Conservation (phyloP, 2,888 invertebrate species). For the Andrena bicolor region DNA sequence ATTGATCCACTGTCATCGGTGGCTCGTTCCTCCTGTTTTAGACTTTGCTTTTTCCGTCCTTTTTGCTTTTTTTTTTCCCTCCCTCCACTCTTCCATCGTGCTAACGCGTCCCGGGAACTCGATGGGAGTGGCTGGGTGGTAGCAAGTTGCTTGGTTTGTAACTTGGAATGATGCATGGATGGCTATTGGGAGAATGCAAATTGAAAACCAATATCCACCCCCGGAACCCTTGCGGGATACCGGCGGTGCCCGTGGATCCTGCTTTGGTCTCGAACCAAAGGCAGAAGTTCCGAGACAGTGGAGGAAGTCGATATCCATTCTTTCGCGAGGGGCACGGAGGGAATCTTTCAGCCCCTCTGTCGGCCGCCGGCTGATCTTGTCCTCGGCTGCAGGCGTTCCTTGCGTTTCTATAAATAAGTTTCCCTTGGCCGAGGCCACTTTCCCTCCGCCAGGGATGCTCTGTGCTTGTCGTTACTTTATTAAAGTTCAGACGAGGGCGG, state of each 20-base stretch:
- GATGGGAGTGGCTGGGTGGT: constrained; percentile 16
- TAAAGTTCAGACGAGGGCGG: neutral
- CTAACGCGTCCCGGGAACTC: constrained; percentile 13
- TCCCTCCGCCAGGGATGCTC: constrained; percentile 7
- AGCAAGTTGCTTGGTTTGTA: constrained; percentile 56
- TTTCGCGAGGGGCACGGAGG: constrained; percentile 15
- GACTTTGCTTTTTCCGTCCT: constrained; percentile 47
- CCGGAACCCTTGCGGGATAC: constrained; percentile 55
- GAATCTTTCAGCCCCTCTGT: constrained; percentile 42
- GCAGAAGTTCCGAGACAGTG: constrained; percentile 67
- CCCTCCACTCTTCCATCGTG: constrained; percentile 3
- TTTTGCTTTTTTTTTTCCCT: constrained; percentile 4
- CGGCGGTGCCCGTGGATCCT: constrained; percentile 10
- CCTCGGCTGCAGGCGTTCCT: neutral
- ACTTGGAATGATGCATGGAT: constrained; percentile 71
- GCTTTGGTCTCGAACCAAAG: constrained; percentile 18
- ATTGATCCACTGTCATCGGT: constrained; percentile 59
- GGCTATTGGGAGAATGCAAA: constrained; percentile 77
- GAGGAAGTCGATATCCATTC: constrained; percentile 55
- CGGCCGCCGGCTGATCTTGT: constrained; percentile 16
- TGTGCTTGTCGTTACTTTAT: constrained; percentile 27
- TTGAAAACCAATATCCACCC: constrained; percentile 79
- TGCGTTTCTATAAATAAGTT: constrained; percentile 34
- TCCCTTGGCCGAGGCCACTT: constrained; percentile 8
- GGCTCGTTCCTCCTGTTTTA: constrained; percentile 27